Percentiles rank a stretch among this genome's conserved stretches.
Conservation (phyloP, 1,140 invertebrate species). For the Venturia canescens region DNA sequence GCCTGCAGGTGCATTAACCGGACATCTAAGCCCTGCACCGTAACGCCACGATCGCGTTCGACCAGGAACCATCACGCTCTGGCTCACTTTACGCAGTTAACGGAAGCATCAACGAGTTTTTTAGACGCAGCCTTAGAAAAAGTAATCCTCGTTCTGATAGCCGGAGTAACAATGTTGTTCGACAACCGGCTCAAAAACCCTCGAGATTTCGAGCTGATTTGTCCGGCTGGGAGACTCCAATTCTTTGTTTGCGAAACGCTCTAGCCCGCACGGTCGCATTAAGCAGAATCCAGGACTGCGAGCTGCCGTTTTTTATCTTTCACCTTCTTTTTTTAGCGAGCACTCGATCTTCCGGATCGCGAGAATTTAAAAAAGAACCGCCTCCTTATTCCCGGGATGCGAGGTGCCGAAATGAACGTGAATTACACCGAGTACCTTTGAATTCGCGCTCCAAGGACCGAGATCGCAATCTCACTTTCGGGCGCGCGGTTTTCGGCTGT, state of each 20-base stretch:
- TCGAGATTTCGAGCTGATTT: not conserved
- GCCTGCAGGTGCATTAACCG: conserved; percentile 74
- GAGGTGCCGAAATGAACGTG: conserved; percentile 12
- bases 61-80: conserved; percentile 52
- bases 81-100: conserved; percentile 34
- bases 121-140: conserved; percentile 1
- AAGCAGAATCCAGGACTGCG: not conserved
- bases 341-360: not conserved
- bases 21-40: conserved; percentile 69
- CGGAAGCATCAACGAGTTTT: not conserved
- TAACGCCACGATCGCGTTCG: conserved; percentile 63
- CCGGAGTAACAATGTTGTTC: not conserved
- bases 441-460: not conserved
- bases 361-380: not conserved
- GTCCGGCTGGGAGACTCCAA: not conserved
- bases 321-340: not conserved
- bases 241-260: not conserved
- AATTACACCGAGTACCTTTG: not conserved
- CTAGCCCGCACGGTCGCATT: not conserved
- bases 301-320: not conserved
- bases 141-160: not conserved
- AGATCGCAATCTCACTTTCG: not conserved
- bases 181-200: not conserved
- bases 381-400: not conserved
- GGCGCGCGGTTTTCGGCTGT: not conserved